These are phyloP conservation scores for Diphyllodes magnificus DNA, from an alignment of 2,113 vertebrate species.

Conservation along the genomic window DNA sequence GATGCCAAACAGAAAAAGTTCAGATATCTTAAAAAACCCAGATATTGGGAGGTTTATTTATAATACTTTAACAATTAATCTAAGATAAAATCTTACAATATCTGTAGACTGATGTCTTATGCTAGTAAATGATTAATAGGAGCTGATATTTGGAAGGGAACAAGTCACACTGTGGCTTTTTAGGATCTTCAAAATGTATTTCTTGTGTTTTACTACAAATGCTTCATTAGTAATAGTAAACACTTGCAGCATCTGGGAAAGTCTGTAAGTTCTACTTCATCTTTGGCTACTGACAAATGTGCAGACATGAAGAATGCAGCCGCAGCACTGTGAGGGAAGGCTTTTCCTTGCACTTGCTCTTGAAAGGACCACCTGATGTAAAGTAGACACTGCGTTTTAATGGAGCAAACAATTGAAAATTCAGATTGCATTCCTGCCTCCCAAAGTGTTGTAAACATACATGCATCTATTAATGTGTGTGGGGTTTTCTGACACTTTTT, in stretches of 20 bases:
- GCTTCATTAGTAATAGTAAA: background rate
- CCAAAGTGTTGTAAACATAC: background rate
- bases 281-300: background rate
- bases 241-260: fast-evolving
- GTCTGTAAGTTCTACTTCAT: background rate
- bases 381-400: background rate
- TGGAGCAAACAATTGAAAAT: background rate
- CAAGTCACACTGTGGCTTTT: background rate
- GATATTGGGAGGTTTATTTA: background rate
- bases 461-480: background rate
- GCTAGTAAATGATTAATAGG: background rate
- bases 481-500: background rate
- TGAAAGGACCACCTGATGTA: background rate
- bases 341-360: background rate
- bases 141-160: background rate
- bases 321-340: background rate
- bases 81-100: background rate
- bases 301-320: background rate
- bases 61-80: background rate
- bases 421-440: background rate
- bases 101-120: background rate
- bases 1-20: background rate
- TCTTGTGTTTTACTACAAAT: background rate
- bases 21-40: background rate
- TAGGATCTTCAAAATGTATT: background rate